Conservation (phyloP, 2,113 vertebrate species). For the Illadopsis cleaveri region DNA sequence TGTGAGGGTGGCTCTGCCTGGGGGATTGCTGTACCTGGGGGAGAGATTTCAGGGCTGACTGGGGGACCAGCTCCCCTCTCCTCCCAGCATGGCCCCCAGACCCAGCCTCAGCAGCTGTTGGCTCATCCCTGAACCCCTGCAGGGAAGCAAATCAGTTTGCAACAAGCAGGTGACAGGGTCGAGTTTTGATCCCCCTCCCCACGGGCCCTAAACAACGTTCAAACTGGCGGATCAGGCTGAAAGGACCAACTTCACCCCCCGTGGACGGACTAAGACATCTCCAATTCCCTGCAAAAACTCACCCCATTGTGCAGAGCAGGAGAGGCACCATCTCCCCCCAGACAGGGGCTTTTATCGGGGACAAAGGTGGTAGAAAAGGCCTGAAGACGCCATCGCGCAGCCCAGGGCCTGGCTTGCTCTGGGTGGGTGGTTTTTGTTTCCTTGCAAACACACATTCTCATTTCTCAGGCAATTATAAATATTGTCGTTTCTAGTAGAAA, state of each 20-base stretch:
- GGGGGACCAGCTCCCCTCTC: background rate
- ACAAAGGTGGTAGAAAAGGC: background rate
- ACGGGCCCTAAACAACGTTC: rapidly evolving
- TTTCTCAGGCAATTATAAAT: conserved; percentile 82
- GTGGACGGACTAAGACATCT: rapidly evolving
- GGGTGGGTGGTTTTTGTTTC: conserved; percentile 4
- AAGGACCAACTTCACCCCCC: background rate
- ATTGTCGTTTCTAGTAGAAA: conserved; percentile 73
- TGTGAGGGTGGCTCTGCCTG: rapidly evolving
- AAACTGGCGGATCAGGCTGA: rapidly evolving
- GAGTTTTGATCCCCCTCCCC: rapidly evolving
- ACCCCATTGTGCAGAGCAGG: background rate
- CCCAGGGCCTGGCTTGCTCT: conserved; percentile 12
- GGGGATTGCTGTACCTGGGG: background rate
- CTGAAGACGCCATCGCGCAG: conserved; percentile 9
- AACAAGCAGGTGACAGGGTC: background rate
- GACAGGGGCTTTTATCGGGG: background rate
- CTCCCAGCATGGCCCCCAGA: background rate
- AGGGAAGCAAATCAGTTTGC: background rate
- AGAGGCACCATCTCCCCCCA: background rate
- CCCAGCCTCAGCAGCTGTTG: background rate
- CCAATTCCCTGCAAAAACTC: background rate
- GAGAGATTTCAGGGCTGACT: background rate
- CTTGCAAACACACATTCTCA: conserved; percentile 65
- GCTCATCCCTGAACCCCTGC: background rate